Conservation (phyloP, 1,140 invertebrate species). For the Brachionus koreanus region DNA sequence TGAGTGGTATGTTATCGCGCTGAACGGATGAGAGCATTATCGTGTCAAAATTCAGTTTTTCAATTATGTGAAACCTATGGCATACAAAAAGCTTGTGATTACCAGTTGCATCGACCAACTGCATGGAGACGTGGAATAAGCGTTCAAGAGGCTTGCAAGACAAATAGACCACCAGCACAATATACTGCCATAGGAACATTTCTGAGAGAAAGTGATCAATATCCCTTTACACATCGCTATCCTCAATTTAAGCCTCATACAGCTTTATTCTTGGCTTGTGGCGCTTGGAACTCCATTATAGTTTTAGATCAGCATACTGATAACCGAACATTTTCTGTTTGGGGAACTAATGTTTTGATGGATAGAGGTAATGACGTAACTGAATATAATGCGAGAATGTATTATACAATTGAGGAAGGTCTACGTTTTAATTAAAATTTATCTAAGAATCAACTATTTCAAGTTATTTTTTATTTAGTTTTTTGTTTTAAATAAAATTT, state of each 20-base stretch:
- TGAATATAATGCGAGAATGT: constrained; percentile 15
- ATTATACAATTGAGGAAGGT: neutral
- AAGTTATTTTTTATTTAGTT: neutral
- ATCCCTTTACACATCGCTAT: neutral
- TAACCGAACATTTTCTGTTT: constrained; percentile 10
- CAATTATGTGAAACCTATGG: neutral
- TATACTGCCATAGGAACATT: constrained; percentile 24
- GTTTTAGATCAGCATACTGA: constrained; percentile 21
- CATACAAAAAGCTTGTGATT: constrained; percentile 10
- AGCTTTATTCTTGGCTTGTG: constrained; percentile 4
- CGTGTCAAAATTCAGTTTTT: constrained; percentile 27
- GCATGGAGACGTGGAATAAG: constrained; percentile 1
- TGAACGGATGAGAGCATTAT: neutral
- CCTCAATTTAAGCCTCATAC: neutral
- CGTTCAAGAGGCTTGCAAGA: constrained; percentile 2
- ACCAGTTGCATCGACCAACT: constrained; percentile 2
- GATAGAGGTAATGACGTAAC: neutral
- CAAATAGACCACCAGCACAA: neutral
- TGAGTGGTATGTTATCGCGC: neutral
- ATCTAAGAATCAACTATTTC: no score
- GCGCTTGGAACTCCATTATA: neutral
- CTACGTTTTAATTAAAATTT: neutral
- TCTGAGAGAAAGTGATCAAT: neutral
- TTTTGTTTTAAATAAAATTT: neutral
- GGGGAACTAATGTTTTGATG: constrained; percentile 4